These are phyloP conservation scores for Desoria tigrina DNA, from an alignment of 2,888 invertebrate species.

Conservation along the genomic window DNA sequence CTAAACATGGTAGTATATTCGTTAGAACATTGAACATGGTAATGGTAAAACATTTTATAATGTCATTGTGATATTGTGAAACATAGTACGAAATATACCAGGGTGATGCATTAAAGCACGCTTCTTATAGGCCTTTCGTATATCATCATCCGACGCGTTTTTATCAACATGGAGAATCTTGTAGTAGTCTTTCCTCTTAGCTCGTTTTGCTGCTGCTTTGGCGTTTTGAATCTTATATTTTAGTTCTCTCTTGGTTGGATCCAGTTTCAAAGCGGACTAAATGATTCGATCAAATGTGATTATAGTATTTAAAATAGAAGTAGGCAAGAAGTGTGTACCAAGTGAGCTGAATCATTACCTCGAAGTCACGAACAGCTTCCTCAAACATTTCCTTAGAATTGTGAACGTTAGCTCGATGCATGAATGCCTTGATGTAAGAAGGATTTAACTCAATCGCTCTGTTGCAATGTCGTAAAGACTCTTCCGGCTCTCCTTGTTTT, in stretches of 20 bases:
- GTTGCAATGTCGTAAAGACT: conserved; percentile 80
- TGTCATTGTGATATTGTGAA: background rate
- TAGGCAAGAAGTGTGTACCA: no score
- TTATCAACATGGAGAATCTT: conserved; percentile 86
- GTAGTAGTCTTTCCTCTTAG: conserved; percentile 94
- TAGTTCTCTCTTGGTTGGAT: conserved; percentile 63
- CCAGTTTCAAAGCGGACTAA: conserved; percentile 42
- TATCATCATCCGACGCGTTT: conserved; percentile 83
- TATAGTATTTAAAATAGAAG: no score
- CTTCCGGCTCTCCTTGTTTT: conserved; percentile 67
- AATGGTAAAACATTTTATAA: conserved; percentile 9
- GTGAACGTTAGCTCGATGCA: conserved; percentile 84
- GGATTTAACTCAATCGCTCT: conserved; percentile 81
- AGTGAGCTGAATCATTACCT: conserved; percentile 58
- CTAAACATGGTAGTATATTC: no score
- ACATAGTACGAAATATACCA: no score
- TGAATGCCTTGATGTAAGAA: conserved; percentile 81
- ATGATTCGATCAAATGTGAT: no score
- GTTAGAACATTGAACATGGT: no score
- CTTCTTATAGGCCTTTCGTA: conserved; percentile 91
- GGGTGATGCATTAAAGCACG: conserved; percentile 88
- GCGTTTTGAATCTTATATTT: conserved; percentile 81
- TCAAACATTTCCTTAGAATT: conserved; percentile 80
- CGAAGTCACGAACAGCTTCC: conserved; percentile 88
- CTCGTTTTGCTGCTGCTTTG: conserved; percentile 82